phyloP scores from a whole-genome alignment of 2,797 vertebrate species.

The Xiphorhynchus erythropygius region DNA sequence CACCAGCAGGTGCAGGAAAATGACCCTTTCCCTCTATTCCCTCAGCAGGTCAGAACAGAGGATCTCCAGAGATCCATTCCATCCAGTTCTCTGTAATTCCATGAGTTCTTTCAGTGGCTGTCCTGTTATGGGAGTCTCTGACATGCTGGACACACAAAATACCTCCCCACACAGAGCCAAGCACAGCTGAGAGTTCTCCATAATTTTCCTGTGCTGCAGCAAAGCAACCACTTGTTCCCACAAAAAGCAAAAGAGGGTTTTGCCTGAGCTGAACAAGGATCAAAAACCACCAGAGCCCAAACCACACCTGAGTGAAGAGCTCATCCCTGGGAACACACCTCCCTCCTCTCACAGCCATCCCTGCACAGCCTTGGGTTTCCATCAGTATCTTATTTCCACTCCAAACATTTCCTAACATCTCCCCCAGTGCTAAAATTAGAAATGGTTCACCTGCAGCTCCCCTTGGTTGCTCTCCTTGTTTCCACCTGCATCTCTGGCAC shows the following conservation, averaged over 20 bases:
- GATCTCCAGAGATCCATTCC: neutral
- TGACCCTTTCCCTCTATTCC: neutral
- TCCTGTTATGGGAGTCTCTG: neutral
- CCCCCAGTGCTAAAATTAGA: neutral
- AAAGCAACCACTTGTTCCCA: neutral
- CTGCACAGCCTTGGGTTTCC: neutral
- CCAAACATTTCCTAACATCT: neutral
- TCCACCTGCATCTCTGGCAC: neutral
- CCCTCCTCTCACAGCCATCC: neutral
- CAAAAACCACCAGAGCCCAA: neutral
- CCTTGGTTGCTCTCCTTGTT: neutral
- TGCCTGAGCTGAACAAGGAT: neutral
- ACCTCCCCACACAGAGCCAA: neutral
- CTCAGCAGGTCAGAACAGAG: neutral
- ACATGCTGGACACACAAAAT: accelerated
- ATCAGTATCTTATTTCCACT: neutral
- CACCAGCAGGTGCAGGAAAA: neutral
- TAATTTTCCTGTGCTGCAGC: neutral
- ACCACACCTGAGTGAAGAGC: neutral
- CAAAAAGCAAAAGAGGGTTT: neutral
- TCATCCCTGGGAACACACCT: neutral
- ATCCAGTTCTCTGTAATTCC: neutral
- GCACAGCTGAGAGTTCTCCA: accelerated
- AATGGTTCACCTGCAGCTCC: neutral
- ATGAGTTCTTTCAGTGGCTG: neutral